Conservation (phyloP, 2,888 invertebrate genomes). For the Morpho deidamia region DNA sequence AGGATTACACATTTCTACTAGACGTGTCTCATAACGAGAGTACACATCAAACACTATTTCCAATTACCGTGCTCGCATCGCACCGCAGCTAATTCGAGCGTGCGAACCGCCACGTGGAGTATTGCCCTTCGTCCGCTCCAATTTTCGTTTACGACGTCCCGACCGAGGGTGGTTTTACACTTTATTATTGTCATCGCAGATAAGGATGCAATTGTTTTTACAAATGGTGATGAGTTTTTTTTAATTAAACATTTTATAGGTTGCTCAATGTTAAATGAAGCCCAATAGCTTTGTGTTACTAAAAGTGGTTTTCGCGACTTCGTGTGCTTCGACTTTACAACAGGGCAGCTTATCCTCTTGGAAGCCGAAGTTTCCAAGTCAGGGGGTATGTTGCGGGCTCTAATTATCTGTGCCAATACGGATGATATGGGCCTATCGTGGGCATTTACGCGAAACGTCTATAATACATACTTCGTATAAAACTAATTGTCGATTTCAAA, state of each 20-base stretch:
- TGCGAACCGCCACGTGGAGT: conserved; percentile 47
- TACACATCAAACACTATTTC: conserved; percentile 43
- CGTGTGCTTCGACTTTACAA: too few relatives aligned
- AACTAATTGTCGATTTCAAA: too few relatives aligned
- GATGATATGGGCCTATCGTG: too few relatives aligned
- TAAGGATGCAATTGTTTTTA: conserved; percentile 20
- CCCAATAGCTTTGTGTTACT: not conserved
- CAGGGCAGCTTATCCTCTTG: too few relatives aligned
- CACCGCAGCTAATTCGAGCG: conserved; percentile 43
- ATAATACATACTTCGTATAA: too few relatives aligned
- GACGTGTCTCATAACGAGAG: conserved; percentile 13
- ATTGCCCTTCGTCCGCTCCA: conserved; percentile 43
- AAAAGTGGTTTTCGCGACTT: too few relatives aligned
- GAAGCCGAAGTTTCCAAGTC: too few relatives aligned
- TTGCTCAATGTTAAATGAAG: not conserved
- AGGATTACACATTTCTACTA: conserved; percentile 5
- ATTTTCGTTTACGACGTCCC: conserved; percentile 54
- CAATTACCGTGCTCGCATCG: conserved; percentile 47
- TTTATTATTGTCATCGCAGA: conserved; percentile 21
- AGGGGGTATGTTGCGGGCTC: too few relatives aligned
- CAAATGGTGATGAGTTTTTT: conserved; percentile 22
- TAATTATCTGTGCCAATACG: too few relatives aligned
- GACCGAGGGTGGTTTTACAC: conserved; percentile 26
- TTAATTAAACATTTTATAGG: not conserved
- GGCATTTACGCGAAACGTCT: too few relatives aligned